Evolutionary conservation across 2,797 vertebrate species (phyloP).

Genomic region (Rhincodon typus): DNA sequence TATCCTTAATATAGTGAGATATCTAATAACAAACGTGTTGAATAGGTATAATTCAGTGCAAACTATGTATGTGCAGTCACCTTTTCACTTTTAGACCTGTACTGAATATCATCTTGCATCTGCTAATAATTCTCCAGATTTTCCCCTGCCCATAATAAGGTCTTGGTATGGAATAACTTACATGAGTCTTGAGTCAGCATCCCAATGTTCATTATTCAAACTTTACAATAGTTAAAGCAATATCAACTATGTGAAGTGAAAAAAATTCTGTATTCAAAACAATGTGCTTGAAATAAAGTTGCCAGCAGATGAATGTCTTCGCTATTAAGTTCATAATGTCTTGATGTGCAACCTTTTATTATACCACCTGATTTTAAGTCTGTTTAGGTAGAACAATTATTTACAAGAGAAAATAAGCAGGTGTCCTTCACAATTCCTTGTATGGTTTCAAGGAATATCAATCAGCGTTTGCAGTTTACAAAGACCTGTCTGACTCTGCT

Average conservation of each 20-base stretch:
- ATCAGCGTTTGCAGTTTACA: neutral
- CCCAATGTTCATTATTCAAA: constrained; percentile 33
- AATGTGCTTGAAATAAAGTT: constrained; percentile 35
- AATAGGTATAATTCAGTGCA: constrained; percentile 31
- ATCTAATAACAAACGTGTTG: neutral
- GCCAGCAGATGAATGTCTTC: constrained; percentile 29
- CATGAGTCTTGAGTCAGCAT: neutral
- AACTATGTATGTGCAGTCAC: neutral
- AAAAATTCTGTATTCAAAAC: constrained; percentile 35
- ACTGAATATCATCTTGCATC: neutral
- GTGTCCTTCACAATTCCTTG: constrained; percentile 22
- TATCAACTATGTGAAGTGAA: constrained; percentile 21
- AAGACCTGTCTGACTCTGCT: neutral
- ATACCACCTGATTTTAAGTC: constrained; percentile 13
- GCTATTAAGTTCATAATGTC: neutral
- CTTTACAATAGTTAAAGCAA: constrained; percentile 36
- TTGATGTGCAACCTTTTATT: neutral
- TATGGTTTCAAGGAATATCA: neutral
- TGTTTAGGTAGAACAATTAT: constrained; percentile 11
- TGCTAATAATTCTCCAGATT: neutral
- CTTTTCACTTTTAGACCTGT: neutral
- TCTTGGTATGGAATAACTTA: constrained; percentile 30
- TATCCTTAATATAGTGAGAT: neutral
- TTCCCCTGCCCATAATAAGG: neutral
- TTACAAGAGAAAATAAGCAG: constrained; percentile 24